Evolutionary conservation across 2,888 invertebrate species (phyloP).

Genomic region (Heterodera filipjevi): DNA sequence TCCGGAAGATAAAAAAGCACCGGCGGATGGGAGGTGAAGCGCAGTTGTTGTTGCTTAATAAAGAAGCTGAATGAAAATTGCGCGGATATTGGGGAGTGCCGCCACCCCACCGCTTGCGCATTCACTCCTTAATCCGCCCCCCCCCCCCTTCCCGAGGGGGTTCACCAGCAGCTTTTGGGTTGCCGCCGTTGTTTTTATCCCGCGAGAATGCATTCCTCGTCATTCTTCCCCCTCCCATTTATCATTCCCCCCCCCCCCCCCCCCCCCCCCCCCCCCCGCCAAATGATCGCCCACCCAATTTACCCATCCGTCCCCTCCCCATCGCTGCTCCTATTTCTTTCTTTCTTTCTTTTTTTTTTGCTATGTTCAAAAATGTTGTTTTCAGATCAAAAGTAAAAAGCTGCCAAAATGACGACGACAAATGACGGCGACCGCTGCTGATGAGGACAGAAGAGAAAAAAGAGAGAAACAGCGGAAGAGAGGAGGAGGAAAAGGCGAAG

Average conservation of each 20-base stretch:
- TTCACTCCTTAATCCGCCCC: not conserved
- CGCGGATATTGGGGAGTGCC: not conserved
- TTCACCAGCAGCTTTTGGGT: not conserved
- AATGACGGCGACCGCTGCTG: constrained; percentile 16
- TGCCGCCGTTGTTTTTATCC: not conserved
- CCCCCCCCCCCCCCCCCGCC: not conserved
- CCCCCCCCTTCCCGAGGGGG: not conserved
- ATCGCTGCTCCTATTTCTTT: no score
- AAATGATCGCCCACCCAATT: constrained; percentile 4
- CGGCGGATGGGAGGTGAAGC: not conserved
- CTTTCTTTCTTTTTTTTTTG: not conserved
- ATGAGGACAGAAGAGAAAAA: not conserved
- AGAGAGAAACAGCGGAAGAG: not conserved
- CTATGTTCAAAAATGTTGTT: constrained; percentile 3
- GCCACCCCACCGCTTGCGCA: not conserved
- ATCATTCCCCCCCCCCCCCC: not conserved
- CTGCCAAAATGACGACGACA: constrained; percentile 12
- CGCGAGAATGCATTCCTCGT: not conserved
- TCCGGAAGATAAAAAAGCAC: not conserved
- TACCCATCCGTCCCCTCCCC: not conserved
- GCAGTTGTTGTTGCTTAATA: not conserved
- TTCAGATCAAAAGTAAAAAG: not conserved
- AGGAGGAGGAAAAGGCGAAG: not conserved
- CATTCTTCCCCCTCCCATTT: not conserved
- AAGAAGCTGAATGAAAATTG: no score